phyloP scores from a whole-genome alignment of 2,888 invertebrate species.

The Microchrysa polita region DNA sequence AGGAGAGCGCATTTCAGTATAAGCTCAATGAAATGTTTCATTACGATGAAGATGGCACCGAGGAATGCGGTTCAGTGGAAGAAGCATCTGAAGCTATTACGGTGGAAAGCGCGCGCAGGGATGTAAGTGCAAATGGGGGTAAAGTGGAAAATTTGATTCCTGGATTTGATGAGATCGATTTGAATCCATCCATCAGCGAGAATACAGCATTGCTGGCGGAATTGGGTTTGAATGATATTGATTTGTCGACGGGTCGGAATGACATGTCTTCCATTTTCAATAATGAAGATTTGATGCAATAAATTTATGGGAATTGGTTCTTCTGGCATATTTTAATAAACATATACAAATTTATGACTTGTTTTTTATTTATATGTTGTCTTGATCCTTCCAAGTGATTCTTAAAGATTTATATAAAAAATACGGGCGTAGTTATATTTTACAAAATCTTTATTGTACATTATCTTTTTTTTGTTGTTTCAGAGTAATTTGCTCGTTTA shows the following conservation, averaged over 20 bases:
- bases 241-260: conserved; percentile 52
- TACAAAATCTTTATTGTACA: not conserved
- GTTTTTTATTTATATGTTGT: too few relatives aligned
- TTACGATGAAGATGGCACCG: conserved; percentile 53
- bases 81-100: conserved; percentile 47
- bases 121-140: conserved; percentile 39
- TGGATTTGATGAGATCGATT: conserved; percentile 41
- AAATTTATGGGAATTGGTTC: not conserved
- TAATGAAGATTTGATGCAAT: conserved; percentile 25
- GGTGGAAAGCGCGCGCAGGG: not conserved
- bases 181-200: conserved; percentile 9
- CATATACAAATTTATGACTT: not conserved
- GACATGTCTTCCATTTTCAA: not conserved
- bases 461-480: not conserved
- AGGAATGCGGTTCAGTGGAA: conserved; percentile 47
- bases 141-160: conserved; percentile 42
- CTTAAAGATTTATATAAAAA: too few relatives aligned
- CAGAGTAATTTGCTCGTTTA: too few relatives aligned
- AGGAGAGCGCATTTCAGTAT: conserved; percentile 91
- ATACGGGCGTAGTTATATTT: not conserved
- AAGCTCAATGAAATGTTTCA: conserved; percentile 69
- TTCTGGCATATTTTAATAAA: not conserved
- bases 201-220: conserved; percentile 65
- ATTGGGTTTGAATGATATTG: conserved; percentile 68
- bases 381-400: too few relatives aligned